Base-by-base conservation (phyloP, 2,888 invertebrate species). In the Pristionchus arcanus region DNA sequence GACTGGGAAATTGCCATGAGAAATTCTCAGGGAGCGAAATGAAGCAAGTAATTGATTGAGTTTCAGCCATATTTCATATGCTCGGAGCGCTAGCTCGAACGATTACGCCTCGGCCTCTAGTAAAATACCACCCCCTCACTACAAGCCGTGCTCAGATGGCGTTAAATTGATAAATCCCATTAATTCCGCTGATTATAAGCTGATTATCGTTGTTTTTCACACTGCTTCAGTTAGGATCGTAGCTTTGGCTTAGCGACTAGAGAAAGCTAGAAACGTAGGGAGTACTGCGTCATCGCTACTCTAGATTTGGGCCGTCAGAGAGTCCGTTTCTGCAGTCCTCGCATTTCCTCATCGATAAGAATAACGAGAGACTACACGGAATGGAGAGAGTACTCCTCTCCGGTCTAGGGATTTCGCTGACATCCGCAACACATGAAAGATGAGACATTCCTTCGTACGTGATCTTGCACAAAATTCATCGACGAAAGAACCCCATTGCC, bases 181-280 rank as follows among this genome's bases (percentile, higher is more conserved):
- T 63, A 63, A 63, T n/a, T 63, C 63, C 63, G n/a, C n/a, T 63
- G 63, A 63, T 63, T 63, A 63, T 63, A n/a, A 63, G 25, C 63
- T 63, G 63, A 63, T 63, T 63, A 63, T 63, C 63, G 25, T 49
- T 63, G 63, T 63, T 63, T 21, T 63, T n/a, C n/a, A 63, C 63
- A n/a, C 63, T n/a, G 63, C 59, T 63, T 63, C 59, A 63, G 25
- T 25, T 19, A 21, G 25, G 25, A n/a, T 49, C 42, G 42, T 49
- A 49, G 42, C 42, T 9, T 49, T 49, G 42, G 1, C 42, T 49
- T 9, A 49, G 42, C 42, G 42, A 49, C 4, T 49, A 59, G 59
- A 59, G 59, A 59, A 59, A 21, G 19, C 9, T 49, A 11, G 42
- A 49, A 49, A 49, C 13, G 9, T 7, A 49, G 9, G 13, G 42